Percentiles rank a stretch among this genome's conserved stretches.
Conservation (phyloP, 2,797 vertebrate genomes). For the Tangara arthus region DNA sequence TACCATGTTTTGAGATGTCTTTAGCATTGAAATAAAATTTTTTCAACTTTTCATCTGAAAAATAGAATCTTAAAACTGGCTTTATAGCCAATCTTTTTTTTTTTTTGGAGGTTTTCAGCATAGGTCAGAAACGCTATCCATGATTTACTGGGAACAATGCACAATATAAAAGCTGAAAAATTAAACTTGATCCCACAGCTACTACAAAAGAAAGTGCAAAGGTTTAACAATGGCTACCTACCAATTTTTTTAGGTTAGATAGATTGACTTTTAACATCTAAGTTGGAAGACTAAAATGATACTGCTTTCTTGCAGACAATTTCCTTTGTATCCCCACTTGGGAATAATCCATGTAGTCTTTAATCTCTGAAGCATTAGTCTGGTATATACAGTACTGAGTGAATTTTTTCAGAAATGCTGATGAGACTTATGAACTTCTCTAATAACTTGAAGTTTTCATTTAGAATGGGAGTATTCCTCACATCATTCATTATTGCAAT, state of each 20-base stretch:
- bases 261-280: neutral
- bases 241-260: neutral
- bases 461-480: neutral
- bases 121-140: neutral
- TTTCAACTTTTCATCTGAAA: neutral
- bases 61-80: neutral
- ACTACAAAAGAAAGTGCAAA: neutral
- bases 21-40: neutral
- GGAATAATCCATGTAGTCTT: neutral
- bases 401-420: neutral
- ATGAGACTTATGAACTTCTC: neutral
- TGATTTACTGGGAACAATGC: neutral
- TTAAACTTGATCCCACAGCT: neutral
- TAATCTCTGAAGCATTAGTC: neutral
- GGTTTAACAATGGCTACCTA: neutral
- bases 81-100: neutral
- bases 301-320: neutral
- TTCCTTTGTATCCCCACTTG: neutral
- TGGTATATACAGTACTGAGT: accelerated
- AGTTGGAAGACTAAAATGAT: neutral
- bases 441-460: neutral
- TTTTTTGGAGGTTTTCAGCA: neutral
- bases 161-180: neutral
- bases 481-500: neutral
- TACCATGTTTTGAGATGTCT: neutral